Evolutionary conservation across 2,888 invertebrate genomes (phyloP), one percentile per base, ranked within the genome.

Genomic region (Pyrgus malvae): DNA sequence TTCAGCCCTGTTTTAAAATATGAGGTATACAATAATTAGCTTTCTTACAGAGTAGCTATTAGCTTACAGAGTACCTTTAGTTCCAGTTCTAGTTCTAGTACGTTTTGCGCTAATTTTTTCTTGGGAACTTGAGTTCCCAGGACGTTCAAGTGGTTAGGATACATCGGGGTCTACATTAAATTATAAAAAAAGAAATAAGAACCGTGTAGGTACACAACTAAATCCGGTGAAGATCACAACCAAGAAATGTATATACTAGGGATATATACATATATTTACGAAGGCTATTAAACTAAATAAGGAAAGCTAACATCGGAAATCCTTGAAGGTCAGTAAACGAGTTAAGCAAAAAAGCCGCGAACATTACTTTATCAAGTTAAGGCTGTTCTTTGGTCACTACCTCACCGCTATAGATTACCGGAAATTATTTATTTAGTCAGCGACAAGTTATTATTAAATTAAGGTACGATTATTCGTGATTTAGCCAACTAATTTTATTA

Each of bases 281-380:
- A 67, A 71, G 68, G 68, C 60, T 64, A 64, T 63, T 65, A 54
- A 64, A 55, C 63, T 68, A 67, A 69, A 72, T 63, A 69, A 72
- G 72, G 68, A 72, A 71, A 71, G 69, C 63, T 71, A 66, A 68
- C 61, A 68, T 72, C 63, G 67, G 65, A 72, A 70, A 71, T 67
- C 56, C 61, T 57, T 61, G 70, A 74, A 72, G 69, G 71, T 68
- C 67, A 65, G 64, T 57, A 62, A 66, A 67, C 63, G 41, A 66
- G 53, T 62, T 66, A 56, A 66, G 59, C 49, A 63, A 58, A 64
- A 54, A 55, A 56, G 56, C 48, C 48, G 41, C 49, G 27, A 37
- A 31, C 41, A 49, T 54, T 56, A 46, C 40, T 57, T 54, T 48
- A 56, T 54, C 48, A 37, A 57, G 55, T 44, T 44, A 49, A 58